Base-by-base conservation (phyloP, 2,888 invertebrate species). In the Gymnosoma rotundatum region DNA sequence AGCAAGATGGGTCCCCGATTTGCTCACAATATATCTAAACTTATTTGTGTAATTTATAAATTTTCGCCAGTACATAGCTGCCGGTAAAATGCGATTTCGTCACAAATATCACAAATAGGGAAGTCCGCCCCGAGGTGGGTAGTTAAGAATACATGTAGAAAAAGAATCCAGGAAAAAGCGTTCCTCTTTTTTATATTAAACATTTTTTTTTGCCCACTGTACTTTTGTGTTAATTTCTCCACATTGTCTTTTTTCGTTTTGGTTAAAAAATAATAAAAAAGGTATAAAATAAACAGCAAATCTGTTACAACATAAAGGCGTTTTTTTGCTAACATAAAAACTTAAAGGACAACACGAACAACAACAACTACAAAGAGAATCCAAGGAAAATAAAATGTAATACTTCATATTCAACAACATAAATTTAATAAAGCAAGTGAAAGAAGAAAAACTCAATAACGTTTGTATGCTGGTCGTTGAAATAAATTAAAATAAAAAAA, bases 251-350 rank as follows among this genome's bases (percentile, higher is more conserved):
- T 9, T 74, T 7, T 18, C 4, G 12, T 61, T 61, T 73, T 48
- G 18, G 10, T 42, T 67, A 50, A 56, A 56, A 58, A 1, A 14
- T 5, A 48, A 52, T 32, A 72, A 73, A 73, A 50, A 32, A 48
- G 1, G 38, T 58, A 36, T 54, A 58, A 78, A 72, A 79, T 66
- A 79, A 38, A 66, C 58, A 69, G 73, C 56, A 78, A 83, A 83
- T 83, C 78, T 75, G 74, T 66, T 70, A 79, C 78, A 83, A 83
- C 78, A 83, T 75, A 75, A 83, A 79, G 83, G 78, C 74, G 78
- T 83, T 78, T 58, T n/a, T 66, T 63, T 79, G 74, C 74, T 75
- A 64, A 52, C 7, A 63, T 63, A 75, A 70, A 52, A 78, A 67
- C 12, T 42, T 32, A 32, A 32, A 32, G 32, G 32, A 32, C 32